Percentiles rank a stretch among this genome's conserved stretches.
Conservation (phyloP, 2,113 vertebrate species). For the Serilophus lunatus region DNA sequence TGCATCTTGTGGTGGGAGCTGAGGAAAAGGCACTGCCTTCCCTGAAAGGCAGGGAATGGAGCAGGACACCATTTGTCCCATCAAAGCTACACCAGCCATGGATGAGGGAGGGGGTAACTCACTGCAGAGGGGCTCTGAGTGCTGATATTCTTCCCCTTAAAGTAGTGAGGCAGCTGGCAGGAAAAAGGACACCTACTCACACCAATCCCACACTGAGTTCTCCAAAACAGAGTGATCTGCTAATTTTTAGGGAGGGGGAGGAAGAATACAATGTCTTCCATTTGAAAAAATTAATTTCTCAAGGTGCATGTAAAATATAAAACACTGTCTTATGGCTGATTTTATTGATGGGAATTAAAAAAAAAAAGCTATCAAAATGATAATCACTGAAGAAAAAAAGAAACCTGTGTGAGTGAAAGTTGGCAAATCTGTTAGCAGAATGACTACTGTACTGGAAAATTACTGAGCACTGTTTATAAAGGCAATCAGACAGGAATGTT, state of each 20-base stretch:
- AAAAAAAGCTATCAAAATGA: constrained; percentile 16
- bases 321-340: neutral
- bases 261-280: neutral
- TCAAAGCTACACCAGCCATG: neutral
- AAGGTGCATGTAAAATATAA: neutral
- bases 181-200: neutral
- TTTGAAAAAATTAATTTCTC: neutral
- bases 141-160: neutral
- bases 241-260: neutral
- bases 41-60: neutral
- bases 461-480: constrained; percentile 67
- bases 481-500: constrained; percentile 73
- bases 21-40: neutral
- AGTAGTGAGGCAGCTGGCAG: neutral
- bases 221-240: neutral
- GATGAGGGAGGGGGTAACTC: neutral
- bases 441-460: constrained; percentile 77
- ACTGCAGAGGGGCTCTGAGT: neutral
- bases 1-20: neutral
- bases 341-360: neutral
- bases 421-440: constrained; percentile 56
- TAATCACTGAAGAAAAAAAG: constrained; percentile 24
- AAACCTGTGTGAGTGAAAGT: constrained; percentile 48
- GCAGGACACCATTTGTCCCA: neutral
- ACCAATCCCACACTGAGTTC: neutral